These are phyloP conservation scores for Chironomus striatipennis DNA, from an alignment of 1,140 invertebrate species.

Conservation along the genomic window DNA sequence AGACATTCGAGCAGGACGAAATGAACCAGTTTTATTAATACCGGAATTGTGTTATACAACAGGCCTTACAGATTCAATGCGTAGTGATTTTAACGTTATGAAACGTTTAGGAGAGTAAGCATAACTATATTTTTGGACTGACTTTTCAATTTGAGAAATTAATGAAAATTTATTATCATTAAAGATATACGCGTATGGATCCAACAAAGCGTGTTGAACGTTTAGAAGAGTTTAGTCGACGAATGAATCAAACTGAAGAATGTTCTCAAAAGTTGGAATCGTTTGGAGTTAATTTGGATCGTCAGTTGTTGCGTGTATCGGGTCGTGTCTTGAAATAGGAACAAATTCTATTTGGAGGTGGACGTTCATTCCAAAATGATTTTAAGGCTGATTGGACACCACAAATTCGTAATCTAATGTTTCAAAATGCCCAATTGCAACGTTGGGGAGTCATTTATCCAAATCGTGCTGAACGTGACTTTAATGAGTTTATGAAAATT, in stretches of 20 bases:
- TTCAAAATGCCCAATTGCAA: conserved; percentile 32
- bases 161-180: too few relatives aligned
- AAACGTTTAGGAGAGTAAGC: conserved; percentile 58
- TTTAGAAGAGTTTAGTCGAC: conserved; percentile 53
- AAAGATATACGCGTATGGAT: conserved; percentile 56
- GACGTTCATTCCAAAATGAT: conserved; percentile 38
- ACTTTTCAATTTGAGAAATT: too few relatives aligned
- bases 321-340: conserved; percentile 47
- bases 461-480: conserved; percentile 35
- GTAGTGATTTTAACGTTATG: conserved; percentile 57
- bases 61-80: conserved; percentile 52
- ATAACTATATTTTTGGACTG: too few relatives aligned
- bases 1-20: neutral
- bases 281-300: conserved; percentile 50
- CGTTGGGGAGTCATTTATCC: conserved; percentile 43
- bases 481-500: conserved; percentile 40
- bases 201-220: conserved; percentile 61
- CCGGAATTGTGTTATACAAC: conserved; percentile 78
- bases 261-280: conserved; percentile 44
- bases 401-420: conserved; percentile 40
- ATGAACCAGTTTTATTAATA: conserved; percentile 43
- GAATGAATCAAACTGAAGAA: conserved; percentile 40
- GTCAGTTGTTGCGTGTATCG: conserved; percentile 44
- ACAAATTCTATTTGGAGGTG: conserved; percentile 41
- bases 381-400: conserved; percentile 51